Base-by-base conservation (phyloP, 1,140 invertebrate species). In the Telenomus remus region DNA sequence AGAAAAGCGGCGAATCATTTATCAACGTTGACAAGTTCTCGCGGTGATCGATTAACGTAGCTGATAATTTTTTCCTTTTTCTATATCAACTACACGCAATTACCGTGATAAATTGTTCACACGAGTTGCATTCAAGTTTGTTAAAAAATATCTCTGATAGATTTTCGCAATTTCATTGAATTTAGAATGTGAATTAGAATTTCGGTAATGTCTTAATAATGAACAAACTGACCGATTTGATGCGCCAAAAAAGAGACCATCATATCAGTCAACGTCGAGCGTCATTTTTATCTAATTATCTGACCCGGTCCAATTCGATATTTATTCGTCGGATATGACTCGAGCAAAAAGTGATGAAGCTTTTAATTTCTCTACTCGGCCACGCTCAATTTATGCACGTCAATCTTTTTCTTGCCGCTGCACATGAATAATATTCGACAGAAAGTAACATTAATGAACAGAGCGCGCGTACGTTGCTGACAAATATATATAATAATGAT, bases 381-480 rank as follows among this genome's bases (percentile, higher is more conserved):
- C 11, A 50, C 42, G 13, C 46, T 48, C 15, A 42, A 63, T 63
- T 68, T 51, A 57, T 47, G 34, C 14, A 27, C 64, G 64, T 64
- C 57, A 68, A 75, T 75, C 59, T 59, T 63, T 63, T 59, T 64
- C 57, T 68, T 57, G n/a, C 59, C 43, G 27, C 19, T 13, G 65
- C 72, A 46, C 54, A 76, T 27, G 19, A n/a, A 66, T 64, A 74
- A 74, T 69, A 69, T 75, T 75, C 57, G 72, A 69, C 59, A 51
- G 72, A 69, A 75, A 64, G 48, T 64, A 69, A 59, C 72, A 69
- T 69, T 64, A 75, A 75, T 75, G 72, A 75, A 75, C 53, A 35
- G 16, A 51, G n/a, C n/a, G 72, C 72, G 13, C 12, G 54, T 39
- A 55, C 56, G 64, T 69, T 57, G 59, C 59, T 60, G 54, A 34